Evolutionary conservation across 2,888 invertebrate species (phyloP).

Genomic region (Argyresthia goedartella): DNA sequence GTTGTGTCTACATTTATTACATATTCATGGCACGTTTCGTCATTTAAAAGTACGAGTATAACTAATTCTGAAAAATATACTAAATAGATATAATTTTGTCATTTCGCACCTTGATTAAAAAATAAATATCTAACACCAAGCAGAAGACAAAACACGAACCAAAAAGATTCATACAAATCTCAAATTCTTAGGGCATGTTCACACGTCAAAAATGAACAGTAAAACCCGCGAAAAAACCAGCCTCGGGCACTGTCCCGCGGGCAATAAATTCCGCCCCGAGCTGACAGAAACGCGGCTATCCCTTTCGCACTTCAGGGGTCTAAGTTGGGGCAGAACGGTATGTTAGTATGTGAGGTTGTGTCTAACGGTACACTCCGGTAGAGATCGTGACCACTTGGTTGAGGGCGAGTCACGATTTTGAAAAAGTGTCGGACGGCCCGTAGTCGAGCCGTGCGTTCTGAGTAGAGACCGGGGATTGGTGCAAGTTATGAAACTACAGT

Average conservation of each 20-base stretch:
- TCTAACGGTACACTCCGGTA: constrained; percentile 44
- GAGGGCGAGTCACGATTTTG: constrained; percentile 65
- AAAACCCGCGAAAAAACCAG: constrained; percentile 11
- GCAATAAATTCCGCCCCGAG: constrained; percentile 14
- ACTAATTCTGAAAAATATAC: too few relatives aligned
- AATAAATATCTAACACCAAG: too few relatives aligned
- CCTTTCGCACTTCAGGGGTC: constrained; percentile 22
- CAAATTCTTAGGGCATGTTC: constrained; percentile 13
- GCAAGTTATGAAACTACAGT: constrained; percentile 17
- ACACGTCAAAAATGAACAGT: constrained; percentile 28
- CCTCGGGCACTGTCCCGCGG: constrained; percentile 26
- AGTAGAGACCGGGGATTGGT: constrained; percentile 24
- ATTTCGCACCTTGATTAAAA: too few relatives aligned
- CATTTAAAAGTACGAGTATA: background rate
- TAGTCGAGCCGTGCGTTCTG: constrained; percentile 34
- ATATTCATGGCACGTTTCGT: background rate
- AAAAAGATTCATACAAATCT: too few relatives aligned
- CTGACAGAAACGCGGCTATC: constrained; percentile 24
- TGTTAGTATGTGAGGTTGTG: constrained; percentile 19
- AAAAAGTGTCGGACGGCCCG: constrained; percentile 62
- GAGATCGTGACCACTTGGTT: constrained; percentile 54
- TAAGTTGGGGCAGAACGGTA: constrained; percentile 31
- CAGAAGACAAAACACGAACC: too few relatives aligned
- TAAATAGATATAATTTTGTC: too few relatives aligned
- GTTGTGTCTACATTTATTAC: background rate